Evolutionary conservation across 2,888 invertebrate genomes (phyloP).

Genomic region (Drosophila borborema): DNA sequence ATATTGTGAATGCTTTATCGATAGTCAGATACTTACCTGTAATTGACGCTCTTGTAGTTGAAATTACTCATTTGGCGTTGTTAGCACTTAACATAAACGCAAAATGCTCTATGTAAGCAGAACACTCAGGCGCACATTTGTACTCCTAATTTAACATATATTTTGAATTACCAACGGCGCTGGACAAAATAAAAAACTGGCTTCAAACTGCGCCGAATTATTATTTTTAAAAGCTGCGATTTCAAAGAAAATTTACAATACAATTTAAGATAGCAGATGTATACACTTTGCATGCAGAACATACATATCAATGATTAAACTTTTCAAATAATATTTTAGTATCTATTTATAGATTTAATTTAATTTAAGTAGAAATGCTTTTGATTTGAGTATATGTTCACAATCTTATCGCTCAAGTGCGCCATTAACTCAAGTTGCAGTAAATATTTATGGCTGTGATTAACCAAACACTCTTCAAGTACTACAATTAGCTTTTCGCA

Average conservation of each 20-base stretch:
- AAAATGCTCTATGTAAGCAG: constrained; percentile 12
- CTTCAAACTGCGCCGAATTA: constrained; percentile 7
- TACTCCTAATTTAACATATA: constrained; percentile 16
- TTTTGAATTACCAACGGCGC: constrained; percentile 12
- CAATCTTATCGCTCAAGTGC: constrained; percentile 24
- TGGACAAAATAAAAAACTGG: not conserved
- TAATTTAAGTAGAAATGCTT: not conserved
- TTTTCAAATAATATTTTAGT: not conserved
- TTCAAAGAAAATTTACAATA: not conserved
- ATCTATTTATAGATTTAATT: not conserved
- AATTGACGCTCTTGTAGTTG: not conserved
- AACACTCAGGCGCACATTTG: not conserved
- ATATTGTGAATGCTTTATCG: not conserved
- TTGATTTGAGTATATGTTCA: not conserved
- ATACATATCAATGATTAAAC: too few relatives aligned
- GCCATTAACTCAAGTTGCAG: constrained; percentile 20
- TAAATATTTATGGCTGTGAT: constrained; percentile 27
- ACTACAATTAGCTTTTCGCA: not conserved
- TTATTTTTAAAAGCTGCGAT: not conserved
- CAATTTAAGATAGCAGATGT: not conserved
- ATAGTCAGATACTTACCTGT: not conserved
- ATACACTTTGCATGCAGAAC: not conserved
- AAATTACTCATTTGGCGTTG: not conserved
- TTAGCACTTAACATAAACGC: constrained; percentile 9
- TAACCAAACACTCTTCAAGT: constrained; percentile 21